Evolutionary conservation across 2,797 vertebrate species (phyloP), one percentile per base, ranked within the genome.

Genomic region (Clarias fuscus): DNA sequence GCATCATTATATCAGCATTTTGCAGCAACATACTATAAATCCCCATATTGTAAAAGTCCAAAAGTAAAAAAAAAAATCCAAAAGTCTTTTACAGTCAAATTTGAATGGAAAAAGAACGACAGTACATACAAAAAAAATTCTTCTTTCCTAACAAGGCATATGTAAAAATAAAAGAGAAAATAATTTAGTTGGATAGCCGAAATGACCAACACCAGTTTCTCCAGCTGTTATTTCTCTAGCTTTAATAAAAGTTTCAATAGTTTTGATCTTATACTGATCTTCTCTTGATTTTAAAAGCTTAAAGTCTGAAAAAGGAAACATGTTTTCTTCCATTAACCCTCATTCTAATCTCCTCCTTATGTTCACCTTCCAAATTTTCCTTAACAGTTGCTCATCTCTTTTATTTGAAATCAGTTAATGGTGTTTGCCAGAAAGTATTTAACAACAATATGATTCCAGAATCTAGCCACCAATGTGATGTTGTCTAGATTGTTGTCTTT

Each of bases 211-310:
- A 86, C 33, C 61, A n/a, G 18, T 78, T 86, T 62, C 77, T 58
- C 40, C 37, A 30, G 82, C 86, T 83, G 59, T 40, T 68, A 82
- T 78, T 86, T 62, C 72, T 58, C 40, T 48, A 30, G 82, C 82
- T 83, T 65, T 40, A 43, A 43, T 43, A 43, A 43, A 8, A 43
- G 43, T 43, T 43, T 43, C 43, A 43, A 43, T 43, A 43, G 43
- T 7, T 43, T 43, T 68, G 82, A 53, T 84, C 86, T 88, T 67
- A 86, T 86, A 84, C 85, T 72, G 81, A 27, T 87, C 84, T 91
- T 91, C 10, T 58, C 10, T 76, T 88, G 78, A 90, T 84, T 88
- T 73, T 30, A 67, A 87, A 80, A 62, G 78, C n/a, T 80, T 80
- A 64, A 64, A 80, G 37, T 37, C 64, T 80, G 1, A 64, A 40